These are phyloP conservation scores for Bombus fervidus DNA, from an alignment of 1,140 invertebrate genomes.

Conservation along the genomic window DNA sequence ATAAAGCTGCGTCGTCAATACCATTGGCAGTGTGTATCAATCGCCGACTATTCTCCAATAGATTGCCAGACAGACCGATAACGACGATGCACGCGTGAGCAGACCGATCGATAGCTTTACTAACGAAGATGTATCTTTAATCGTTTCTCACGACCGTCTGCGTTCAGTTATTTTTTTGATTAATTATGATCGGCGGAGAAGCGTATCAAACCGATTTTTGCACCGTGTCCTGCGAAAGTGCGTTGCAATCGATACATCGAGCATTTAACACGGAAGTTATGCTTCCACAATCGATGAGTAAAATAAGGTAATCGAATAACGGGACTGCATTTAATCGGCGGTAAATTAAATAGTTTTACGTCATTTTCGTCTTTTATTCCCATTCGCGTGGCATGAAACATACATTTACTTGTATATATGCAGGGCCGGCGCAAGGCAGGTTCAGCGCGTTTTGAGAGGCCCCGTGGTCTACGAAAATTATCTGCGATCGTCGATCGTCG, in stretches of 20 bases:
- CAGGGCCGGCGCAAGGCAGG: too few species aligned
- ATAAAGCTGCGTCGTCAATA: constrained; percentile 19
- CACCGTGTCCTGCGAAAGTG: background rate
- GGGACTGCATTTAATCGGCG: background rate
- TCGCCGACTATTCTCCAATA: background rate
- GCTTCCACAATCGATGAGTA: too few species aligned
- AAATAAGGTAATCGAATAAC: background rate
- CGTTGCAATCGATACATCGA: background rate
- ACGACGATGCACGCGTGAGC: background rate
- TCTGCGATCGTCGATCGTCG: too few species aligned
- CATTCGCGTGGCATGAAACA: too few species aligned
- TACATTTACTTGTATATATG: too few species aligned
- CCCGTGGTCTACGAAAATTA: too few species aligned
- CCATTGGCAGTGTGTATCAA: constrained; percentile 10
- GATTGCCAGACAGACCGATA: background rate
- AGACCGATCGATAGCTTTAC: constrained; percentile 21
- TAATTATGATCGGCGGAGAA: constrained; percentile 4
- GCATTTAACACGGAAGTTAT: background rate
- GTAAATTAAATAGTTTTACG: background rate
- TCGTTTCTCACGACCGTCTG: constrained; percentile 43
- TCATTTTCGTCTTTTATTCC: background rate
- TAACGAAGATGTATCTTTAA: constrained; percentile 40
- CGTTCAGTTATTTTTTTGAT: background rate
- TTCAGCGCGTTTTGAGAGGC: too few species aligned
- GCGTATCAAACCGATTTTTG: background rate